Conservation (phyloP, 2,797 vertebrate species). For the Neosilurus hyrtlii region DNA sequence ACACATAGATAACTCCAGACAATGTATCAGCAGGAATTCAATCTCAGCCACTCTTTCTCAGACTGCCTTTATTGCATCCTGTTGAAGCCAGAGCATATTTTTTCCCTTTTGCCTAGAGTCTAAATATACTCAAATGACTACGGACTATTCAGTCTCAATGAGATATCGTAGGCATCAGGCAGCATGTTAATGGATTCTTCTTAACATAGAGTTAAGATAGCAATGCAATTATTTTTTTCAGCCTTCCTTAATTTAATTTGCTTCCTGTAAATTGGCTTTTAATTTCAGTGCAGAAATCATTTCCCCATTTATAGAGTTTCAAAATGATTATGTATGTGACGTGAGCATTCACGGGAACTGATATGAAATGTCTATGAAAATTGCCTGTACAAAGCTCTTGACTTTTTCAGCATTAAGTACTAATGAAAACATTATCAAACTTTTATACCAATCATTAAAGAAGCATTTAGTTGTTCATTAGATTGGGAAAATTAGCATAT, state of each 20-base stretch:
- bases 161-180: neutral
- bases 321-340: conserved; percentile 70
- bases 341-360: conserved; percentile 71
- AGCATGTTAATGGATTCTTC: conserved; percentile 4
- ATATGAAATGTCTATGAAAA: conserved; percentile 66
- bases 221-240: conserved; percentile 58
- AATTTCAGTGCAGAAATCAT: conserved; percentile 64
- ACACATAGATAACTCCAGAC: conserved; percentile 15
- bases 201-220: conserved; percentile 21
- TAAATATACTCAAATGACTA: neutral
- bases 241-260: conserved; percentile 74
- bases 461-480: conserved; percentile 46
- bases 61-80: neutral
- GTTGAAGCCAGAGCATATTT: neutral
- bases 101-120: neutral
- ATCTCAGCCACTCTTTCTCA: neutral
- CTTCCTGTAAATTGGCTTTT: conserved; percentile 74
- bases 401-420: conserved; percentile 45
- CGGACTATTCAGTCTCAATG: neutral
- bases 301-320: conserved; percentile 65
- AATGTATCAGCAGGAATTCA: neutral
- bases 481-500: conserved; percentile 56
- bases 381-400: conserved; percentile 52
- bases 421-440: conserved; percentile 30
- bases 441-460: conserved; percentile 45